Evolutionary conservation across 2,797 vertebrate genomes (phyloP).

Genomic region (Heterohyrax brucei): DNA sequence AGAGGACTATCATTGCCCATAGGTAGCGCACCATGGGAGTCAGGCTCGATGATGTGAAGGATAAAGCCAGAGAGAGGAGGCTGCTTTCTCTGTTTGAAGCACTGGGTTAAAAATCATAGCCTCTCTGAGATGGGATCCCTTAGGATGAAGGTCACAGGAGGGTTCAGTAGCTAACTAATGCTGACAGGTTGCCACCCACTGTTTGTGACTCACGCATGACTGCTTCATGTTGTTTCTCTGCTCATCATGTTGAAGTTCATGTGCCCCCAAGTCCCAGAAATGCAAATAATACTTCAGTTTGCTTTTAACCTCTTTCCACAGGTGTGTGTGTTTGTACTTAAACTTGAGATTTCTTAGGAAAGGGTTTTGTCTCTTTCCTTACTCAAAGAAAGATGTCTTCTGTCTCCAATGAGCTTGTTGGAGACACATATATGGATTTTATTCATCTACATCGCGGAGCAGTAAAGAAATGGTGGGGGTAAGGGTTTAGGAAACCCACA

Average conservation of each 20-base stretch:
- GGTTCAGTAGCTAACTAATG: not conserved
- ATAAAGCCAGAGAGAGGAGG: not conserved
- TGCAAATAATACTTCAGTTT: not conserved
- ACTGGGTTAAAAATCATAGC: not conserved
- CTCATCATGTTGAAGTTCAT: not conserved
- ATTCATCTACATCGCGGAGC: not conserved
- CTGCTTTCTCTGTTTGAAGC: not conserved
- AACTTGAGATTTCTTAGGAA: constrained; percentile 34
- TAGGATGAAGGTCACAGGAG: not conserved
- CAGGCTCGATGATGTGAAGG: not conserved
- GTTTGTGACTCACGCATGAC: not conserved
- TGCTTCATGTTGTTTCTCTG: not conserved
- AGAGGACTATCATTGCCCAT: not conserved
- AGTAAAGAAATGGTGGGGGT: not conserved
- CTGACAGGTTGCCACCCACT: not conserved
- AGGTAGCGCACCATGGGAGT: not conserved
- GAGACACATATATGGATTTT: not conserved
- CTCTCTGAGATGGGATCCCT: not conserved
- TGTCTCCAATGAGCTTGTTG: not conserved
- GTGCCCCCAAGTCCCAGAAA: not conserved
- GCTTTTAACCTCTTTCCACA: not conserved
- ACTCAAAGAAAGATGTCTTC: not conserved
- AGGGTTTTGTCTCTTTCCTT: not conserved
- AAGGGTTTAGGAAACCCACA: not conserved
- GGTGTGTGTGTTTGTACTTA: not conserved